A percentile compares a stretch with the other conserved stretches of the same genome.
These are phyloP conservation scores for Phyllostomus hastatus DNA, from an alignment of 2,113 vertebrate species.

Conservation along the genomic window DNA sequence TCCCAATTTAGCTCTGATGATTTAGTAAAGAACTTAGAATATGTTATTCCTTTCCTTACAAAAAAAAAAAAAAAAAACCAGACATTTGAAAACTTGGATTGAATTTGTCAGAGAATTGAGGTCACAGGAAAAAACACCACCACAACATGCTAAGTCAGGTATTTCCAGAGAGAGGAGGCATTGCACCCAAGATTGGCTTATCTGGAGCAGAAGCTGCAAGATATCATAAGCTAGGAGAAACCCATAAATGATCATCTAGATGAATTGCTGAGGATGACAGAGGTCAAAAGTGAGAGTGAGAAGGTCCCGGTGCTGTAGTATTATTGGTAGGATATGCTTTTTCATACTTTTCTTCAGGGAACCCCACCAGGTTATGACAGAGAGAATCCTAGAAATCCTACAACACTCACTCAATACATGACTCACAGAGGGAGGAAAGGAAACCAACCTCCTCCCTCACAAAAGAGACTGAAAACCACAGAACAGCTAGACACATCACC, in stretches of 20 bases:
- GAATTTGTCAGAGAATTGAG: too few species aligned
- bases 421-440: background rate
- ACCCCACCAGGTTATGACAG: background rate
- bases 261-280: background rate
- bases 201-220: background rate
- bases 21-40: too few species aligned
- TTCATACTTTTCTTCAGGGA: background rate
- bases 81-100: too few species aligned
- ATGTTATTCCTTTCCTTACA: too few species aligned
- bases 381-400: background rate
- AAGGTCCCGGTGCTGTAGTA: background rate
- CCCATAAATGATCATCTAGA: background rate
- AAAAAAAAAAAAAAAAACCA: too few species aligned
- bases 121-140: too few species aligned
- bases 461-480: background rate
- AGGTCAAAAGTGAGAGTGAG: background rate
- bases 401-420: background rate
- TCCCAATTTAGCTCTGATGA: too few species aligned
- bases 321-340: background rate
- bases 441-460: too few species aligned
- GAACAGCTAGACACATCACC: background rate
- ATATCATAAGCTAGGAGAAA: background rate
- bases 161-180: too few species aligned
- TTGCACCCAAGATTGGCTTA: too few species aligned
- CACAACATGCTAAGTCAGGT: too few species aligned